phyloP scores from a whole-genome alignment of 2,888 invertebrate species.

The Slavum lentiscoides region DNA sequence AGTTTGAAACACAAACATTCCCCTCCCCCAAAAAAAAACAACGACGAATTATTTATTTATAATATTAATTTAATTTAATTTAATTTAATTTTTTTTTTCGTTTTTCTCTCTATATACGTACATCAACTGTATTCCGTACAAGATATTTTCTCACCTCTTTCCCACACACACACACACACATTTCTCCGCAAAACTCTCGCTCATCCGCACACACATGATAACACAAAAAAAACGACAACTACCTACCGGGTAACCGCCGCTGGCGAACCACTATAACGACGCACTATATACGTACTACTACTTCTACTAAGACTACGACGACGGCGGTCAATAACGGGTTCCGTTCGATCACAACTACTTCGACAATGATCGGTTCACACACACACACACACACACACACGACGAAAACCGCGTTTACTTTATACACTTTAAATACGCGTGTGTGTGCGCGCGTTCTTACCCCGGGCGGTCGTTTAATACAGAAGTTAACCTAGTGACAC shows the following conservation, averaged over 20 bases:
- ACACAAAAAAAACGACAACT: too few species aligned
- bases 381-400: neutral
- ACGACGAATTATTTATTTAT: too few species aligned
- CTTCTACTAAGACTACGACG: too few species aligned
- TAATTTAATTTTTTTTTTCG: too few species aligned
- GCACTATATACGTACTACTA: too few species aligned
- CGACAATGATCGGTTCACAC: constrained; percentile 23
- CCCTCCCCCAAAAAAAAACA: neutral
- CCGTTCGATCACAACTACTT: constrained; percentile 10
- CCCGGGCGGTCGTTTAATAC: constrained; percentile 20
- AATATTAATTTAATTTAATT: too few species aligned
- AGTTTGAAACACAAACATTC: neutral
- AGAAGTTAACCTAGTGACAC: constrained; percentile 45
- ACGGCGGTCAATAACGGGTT: constrained; percentile 34
- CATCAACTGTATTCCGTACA: too few species aligned
- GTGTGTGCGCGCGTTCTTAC: neutral
- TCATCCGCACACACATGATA: too few species aligned
- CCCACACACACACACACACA: neutral
- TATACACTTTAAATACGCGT: neutral
- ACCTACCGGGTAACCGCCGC: neutral
- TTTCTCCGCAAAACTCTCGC: too few species aligned
- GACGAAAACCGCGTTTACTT: constrained; percentile 19
- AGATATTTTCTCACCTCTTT: too few species aligned
- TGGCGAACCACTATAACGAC: too few species aligned
- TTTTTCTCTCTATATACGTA: too few species aligned